Conservation (phyloP, 2,113 vertebrate species). For the Jaculus jaculus region DNA sequence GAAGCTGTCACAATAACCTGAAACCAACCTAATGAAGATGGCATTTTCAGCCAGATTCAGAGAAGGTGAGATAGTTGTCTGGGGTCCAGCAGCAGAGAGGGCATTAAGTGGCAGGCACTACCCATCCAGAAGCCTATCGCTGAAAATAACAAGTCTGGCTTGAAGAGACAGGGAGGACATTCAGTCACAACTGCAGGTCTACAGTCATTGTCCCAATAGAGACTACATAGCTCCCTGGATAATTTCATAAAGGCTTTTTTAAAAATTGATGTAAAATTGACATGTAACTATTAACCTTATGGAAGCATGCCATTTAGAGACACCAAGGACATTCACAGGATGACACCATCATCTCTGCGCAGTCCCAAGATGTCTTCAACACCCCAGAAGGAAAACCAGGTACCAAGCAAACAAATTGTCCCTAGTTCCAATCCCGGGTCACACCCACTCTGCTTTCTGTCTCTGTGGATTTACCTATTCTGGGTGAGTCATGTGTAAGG, state of each 20-base stretch:
- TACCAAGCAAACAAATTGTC: accelerated
- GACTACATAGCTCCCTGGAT: background rate
- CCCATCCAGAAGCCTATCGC: background rate
- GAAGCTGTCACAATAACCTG: background rate
- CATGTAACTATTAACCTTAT: background rate
- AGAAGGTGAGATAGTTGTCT: background rate
- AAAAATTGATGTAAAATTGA: background rate
- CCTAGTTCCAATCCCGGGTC: background rate
- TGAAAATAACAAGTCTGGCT: background rate
- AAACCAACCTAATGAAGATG: background rate
- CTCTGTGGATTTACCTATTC: background rate
- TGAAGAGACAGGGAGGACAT: background rate
- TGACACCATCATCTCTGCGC: background rate
- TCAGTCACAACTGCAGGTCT: too few relatives aligned
- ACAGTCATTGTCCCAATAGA: background rate
- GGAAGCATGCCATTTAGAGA: background rate
- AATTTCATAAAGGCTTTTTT: background rate
- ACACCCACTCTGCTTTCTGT: background rate
- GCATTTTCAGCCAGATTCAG: background rate
- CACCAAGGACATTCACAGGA: background rate
- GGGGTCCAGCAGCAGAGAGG: background rate
- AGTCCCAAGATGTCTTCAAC: background rate
- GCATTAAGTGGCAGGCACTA: background rate
- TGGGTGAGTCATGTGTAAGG: background rate
- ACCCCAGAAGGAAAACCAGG: background rate